phyloP scores from a whole-genome alignment of 2,888 invertebrate genomes.

The Dioctria rufipes region DNA sequence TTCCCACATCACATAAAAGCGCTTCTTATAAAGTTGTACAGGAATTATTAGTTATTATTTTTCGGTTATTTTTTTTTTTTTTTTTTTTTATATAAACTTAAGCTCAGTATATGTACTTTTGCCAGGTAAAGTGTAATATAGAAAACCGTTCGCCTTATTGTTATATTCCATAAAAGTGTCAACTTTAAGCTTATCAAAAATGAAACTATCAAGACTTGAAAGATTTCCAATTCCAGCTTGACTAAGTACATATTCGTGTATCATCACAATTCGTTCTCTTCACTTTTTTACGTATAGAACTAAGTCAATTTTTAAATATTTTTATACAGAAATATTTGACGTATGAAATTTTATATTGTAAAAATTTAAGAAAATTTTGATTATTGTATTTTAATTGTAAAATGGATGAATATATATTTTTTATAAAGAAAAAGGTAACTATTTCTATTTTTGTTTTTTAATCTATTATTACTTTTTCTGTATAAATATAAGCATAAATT shows the following conservation, averaged over 20 bases:
- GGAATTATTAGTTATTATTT: slow-evolving; percentile 14
- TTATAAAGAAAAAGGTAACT: slow-evolving; percentile 18
- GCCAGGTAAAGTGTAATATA: slow-evolving; percentile 13
- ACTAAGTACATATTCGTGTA: not conserved
- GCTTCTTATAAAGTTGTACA: slow-evolving; percentile 30
- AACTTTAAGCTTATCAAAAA: slow-evolving; percentile 26
- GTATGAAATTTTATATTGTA: slow-evolving; percentile 49
- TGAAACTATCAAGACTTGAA: slow-evolving; percentile 34
- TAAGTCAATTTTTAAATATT: slow-evolving; percentile 53
- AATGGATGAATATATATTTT: slow-evolving; percentile 36
- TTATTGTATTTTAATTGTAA: slow-evolving; percentile 36
- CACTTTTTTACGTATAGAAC: slow-evolving; percentile 24
- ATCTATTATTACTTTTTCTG: no score
- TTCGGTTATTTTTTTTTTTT: not conserved
- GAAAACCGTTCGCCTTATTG: slow-evolving; percentile 19
- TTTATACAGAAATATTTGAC: slow-evolving; percentile 43
- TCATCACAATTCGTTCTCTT: slow-evolving; percentile 43
- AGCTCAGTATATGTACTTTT: not conserved
- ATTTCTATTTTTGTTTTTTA: no score
- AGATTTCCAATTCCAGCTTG: slow-evolving; percentile 28
- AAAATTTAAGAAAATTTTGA: slow-evolving; percentile 29
- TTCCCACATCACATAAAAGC: slow-evolving; percentile 15
- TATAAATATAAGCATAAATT: no score
- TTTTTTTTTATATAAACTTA: not conserved
- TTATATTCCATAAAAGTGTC: slow-evolving; percentile 5